Base-by-base conservation (phyloP, 2,797 vertebrate genomes). In the Enteromius thamalakanensis region DNA sequence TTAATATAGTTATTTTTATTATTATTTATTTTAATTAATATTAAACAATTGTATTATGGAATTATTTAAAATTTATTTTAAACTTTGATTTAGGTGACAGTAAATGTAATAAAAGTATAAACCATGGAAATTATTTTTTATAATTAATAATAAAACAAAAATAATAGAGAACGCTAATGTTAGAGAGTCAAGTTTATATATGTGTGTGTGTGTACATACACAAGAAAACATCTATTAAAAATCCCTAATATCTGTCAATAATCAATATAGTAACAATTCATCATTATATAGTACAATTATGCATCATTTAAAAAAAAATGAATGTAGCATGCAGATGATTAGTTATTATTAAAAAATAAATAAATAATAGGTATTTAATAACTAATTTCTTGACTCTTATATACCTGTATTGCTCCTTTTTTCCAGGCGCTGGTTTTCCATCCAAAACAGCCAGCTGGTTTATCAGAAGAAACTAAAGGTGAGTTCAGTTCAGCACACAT, bases 381-480 rank as follows among this genome's bases (percentile, higher is more conserved):
- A 51, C 70, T 32, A 74, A 74, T 74, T 70, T 12, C 14, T 29
- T 29, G 23, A 51, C 6, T 72, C 10, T 68, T 71, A 26, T 45
- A 45, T 84, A 85, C 77, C 89, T 87, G 23, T 29, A 17, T 64
- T 32, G 2, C 58, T 81, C 2, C 62, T n/a, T 8, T 42, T 85
- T 87, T 76, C 26, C 86, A 99, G 98, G 91, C 95, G 98, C 78
- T 99, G 98, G 98, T 99, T 99, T 90, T 99, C 98, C 92, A 99
- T 99, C 86, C 98, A 99, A 92, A 99, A 97, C 93, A 99, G 97
- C 89, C 98, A 99, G 93, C 94, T 99, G 91, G 98, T 99, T 58
- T 99, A 99, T 91, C 98, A 99, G 95, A 99, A 99, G 85, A 99
- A 97, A 88, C 93, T 99, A 80, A 99, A 99, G 94, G 98, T 93